Conservation (phyloP, 2,797 vertebrate species). For the Sebastolobus alascanus region DNA sequence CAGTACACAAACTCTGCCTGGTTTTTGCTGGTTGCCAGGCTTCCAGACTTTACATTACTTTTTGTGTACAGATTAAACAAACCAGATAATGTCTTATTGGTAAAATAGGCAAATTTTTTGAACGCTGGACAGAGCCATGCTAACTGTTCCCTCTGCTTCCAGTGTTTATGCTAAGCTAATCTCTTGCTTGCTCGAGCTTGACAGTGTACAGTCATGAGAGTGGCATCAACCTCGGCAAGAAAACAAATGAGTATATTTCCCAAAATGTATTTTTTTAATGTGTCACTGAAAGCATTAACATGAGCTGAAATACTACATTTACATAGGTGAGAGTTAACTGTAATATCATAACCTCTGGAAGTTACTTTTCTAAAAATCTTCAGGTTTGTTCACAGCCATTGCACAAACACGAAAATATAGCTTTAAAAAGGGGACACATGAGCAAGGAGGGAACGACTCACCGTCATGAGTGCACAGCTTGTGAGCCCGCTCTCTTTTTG, state of each 20-base stretch:
- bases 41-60: slow-evolving; percentile 16
- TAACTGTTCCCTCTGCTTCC: neutral
- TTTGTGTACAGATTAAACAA: neutral
- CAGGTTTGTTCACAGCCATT: neutral
- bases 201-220: no score
- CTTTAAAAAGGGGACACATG: neutral
- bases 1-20: slow-evolving; percentile 1
- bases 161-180: neutral
- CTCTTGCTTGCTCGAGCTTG: neutral
- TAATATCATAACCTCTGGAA: neutral
- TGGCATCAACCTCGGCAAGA: neutral
- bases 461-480: slow-evolving; percentile 21
- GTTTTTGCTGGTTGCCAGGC: slow-evolving; percentile 37
- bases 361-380: neutral
- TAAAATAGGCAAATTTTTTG: neutral
- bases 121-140: neutral
- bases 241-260: neutral
- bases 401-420: neutral
- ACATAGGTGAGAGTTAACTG: neutral
- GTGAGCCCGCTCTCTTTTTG: slow-evolving; percentile 3
- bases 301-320: neutral
- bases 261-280: neutral
- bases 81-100: neutral
- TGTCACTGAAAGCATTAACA: neutral
- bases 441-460: neutral